A percentile compares a stretch with the other conserved stretches of the same genome.
Evolutionary conservation across 2,113 vertebrate species (phyloP).

Genomic region (Electrona antarctica): DNA sequence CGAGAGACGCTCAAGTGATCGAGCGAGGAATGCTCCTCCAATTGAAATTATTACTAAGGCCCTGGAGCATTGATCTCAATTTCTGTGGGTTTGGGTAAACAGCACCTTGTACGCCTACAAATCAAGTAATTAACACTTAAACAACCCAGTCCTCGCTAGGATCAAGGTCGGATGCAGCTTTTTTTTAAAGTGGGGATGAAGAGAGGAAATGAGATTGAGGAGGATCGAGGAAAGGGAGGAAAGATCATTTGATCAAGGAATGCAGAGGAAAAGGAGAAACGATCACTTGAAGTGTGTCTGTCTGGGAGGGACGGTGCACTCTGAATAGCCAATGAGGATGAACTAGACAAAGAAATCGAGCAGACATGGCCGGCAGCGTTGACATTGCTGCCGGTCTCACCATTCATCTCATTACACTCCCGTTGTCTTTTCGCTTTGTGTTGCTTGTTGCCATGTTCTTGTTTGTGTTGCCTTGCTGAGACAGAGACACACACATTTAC

Average conservation of each 20-base stretch:
- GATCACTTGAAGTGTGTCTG: constrained; percentile 53
- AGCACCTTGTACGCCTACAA: constrained; percentile 75
- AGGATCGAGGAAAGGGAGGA: constrained; percentile 19
- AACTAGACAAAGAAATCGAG: not conserved
- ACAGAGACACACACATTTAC: too few relatives aligned
- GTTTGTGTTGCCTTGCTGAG: too few relatives aligned
- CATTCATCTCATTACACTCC: not conserved
- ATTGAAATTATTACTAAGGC: constrained; percentile 72
- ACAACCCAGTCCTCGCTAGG: constrained; percentile 49
- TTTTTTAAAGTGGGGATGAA: constrained; percentile 41
- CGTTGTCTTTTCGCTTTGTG: too few relatives aligned
- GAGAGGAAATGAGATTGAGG: not conserved
- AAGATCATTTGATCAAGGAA: too few relatives aligned
- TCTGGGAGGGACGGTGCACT: constrained; percentile 20
- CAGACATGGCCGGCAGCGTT: constrained; percentile 39
- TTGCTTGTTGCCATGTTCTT: too few relatives aligned
- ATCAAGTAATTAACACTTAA: constrained; percentile 80
- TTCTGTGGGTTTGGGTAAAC: constrained; percentile 75
- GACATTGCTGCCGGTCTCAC: constrained; percentile 32
- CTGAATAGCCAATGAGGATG: constrained; percentile 58
- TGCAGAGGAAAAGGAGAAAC: constrained; percentile 33
- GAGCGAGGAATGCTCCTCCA: constrained; percentile 45
- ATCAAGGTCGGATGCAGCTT: constrained; percentile 63
- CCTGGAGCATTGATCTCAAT: constrained; percentile 76
- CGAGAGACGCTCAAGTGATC: constrained; percentile 40